Percentiles rank a stretch among this genome's conserved stretches.
Conservation (phyloP, 2,888 invertebrate species). For the Macrophya annulata region DNA sequence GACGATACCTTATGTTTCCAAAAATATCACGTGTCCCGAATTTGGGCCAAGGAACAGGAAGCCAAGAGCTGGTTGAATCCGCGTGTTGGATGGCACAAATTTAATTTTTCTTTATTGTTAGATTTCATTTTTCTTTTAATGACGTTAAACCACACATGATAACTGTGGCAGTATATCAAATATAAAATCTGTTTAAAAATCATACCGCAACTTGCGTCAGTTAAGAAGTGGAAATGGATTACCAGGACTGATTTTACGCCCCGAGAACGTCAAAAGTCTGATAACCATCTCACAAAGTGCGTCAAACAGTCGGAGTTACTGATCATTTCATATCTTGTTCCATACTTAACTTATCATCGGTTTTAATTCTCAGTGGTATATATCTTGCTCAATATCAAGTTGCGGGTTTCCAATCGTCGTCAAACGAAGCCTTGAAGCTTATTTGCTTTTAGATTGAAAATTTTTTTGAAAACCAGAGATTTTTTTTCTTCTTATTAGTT, state of each 20-base stretch:
- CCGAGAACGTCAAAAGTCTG: slow-evolving; percentile 15
- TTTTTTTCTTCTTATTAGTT: too few species aligned
- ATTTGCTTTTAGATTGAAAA: too few species aligned
- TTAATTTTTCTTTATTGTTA: background rate
- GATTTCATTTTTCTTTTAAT: too few species aligned
- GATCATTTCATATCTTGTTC: slow-evolving; percentile 2
- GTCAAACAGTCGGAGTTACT: slow-evolving; percentile 26
- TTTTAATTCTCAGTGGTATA: background rate
- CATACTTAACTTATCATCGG: background rate
- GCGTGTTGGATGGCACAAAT: background rate
- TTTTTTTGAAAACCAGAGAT: too few species aligned
- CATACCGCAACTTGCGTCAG: slow-evolving; percentile 37
- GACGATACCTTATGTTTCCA: background rate
- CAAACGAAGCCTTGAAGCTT: too few species aligned
- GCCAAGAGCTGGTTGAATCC: background rate
- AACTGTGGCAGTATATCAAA: background rate
- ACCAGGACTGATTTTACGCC: background rate
- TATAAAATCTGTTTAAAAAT: background rate
- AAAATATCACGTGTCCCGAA: background rate
- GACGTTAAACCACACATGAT: too few species aligned
- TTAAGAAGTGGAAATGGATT: slow-evolving; percentile 31
- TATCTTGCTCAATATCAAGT: background rate
- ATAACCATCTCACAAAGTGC: slow-evolving; percentile 38
- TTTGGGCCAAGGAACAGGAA: background rate
- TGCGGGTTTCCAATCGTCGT: background rate